Evolutionary conservation across 2,113 vertebrate genomes (phyloP).

Genomic region (Rynchops niger): DNA sequence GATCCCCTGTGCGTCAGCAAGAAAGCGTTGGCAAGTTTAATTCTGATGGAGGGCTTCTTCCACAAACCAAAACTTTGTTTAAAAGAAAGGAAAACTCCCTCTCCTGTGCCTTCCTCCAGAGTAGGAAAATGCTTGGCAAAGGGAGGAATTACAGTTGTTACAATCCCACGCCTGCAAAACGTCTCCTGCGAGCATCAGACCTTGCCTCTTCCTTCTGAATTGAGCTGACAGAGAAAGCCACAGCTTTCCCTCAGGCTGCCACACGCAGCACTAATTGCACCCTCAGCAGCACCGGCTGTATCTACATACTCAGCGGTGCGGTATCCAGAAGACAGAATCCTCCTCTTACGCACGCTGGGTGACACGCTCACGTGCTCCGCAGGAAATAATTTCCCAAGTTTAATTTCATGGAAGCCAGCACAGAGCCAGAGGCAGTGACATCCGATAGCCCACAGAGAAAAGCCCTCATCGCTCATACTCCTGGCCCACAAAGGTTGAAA

Average conservation of each 20-base stretch:
- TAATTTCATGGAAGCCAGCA: not conserved
- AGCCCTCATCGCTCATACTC: not conserved
- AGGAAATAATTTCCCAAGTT: not conserved
- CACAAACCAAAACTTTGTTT: not conserved
- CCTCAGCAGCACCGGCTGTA: not conserved
- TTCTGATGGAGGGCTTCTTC: not conserved
- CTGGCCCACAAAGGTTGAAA: not conserved
- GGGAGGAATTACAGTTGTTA: not conserved
- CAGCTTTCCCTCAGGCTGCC: not conserved
- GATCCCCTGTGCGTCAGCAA: not conserved
- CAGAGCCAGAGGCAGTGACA: not conserved
- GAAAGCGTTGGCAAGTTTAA: accelerated
- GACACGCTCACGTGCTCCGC: not conserved
- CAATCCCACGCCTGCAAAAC: not conserved
- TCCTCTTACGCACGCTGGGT: not conserved
- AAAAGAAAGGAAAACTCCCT: not conserved
- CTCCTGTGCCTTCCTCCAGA: not conserved
- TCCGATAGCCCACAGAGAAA: not conserved
- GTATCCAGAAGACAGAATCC: not conserved
- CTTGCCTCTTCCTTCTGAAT: not conserved
- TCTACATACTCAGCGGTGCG: accelerated
- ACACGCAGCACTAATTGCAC: accelerated
- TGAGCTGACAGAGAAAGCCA: not conserved
- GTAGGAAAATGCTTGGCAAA: not conserved
- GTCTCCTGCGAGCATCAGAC: not conserved